These are phyloP conservation scores for Drosophila asahinai DNA, from an alignment of 1,140 invertebrate species.

Conservation along the genomic window DNA sequence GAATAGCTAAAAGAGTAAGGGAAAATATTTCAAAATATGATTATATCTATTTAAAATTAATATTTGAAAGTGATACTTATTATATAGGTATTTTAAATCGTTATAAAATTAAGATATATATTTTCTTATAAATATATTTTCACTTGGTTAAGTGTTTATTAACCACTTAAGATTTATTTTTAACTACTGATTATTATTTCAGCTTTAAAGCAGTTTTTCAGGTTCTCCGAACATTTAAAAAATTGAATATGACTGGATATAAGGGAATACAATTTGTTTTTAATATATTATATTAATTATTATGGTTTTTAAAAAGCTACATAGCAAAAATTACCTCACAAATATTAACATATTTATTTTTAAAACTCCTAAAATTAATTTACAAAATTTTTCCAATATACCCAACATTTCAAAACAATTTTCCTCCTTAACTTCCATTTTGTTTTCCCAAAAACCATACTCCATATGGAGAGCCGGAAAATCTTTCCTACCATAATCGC, in stretches of 20 bases:
- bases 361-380: not conserved
- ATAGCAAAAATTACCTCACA: too few species aligned
- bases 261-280: too few species aligned
- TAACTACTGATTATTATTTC: too few species aligned
- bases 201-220: too few species aligned
- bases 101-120: too few species aligned
- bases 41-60: too few species aligned
- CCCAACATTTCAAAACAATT: not conserved
- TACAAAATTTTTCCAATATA: not conserved
- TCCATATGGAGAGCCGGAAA: constrained; percentile 26
- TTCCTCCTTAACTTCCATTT: not conserved
- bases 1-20: not conserved
- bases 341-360: not conserved
- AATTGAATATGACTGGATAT: too few species aligned
- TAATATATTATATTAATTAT: too few species aligned
- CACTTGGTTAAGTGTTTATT: not conserved
- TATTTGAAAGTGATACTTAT: not conserved
- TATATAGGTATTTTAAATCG: too few species aligned
- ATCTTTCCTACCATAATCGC: constrained; percentile 67
- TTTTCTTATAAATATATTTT: too few species aligned
- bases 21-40: not conserved
- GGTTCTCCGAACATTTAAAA: too few species aligned
- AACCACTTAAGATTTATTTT: not conserved
- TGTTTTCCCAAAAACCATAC: not conserved
- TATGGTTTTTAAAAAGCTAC: too few species aligned